Evolutionary conservation across 2,797 vertebrate genomes (phyloP).

Genomic region (Chanos chanos): DNA sequence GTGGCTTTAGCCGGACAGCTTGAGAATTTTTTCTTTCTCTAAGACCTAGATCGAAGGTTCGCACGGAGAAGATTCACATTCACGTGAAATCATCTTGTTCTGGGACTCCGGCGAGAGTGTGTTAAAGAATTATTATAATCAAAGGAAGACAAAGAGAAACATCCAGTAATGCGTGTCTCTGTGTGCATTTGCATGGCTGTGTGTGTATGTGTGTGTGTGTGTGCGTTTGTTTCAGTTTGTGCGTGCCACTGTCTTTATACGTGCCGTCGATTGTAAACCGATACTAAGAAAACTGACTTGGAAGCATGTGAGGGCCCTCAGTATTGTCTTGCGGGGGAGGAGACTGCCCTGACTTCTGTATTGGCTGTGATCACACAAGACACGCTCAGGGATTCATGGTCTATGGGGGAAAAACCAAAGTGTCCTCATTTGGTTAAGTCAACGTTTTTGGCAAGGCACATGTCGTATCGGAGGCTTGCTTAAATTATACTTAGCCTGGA

Average conservation of each 20-base stretch:
- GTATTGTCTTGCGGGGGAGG: too few species aligned
- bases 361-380: too few species aligned
- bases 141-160: too few species aligned
- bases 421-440: slow-evolving; percentile 59
- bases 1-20: slow-evolving; percentile 10
- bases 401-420: slow-evolving; percentile 47
- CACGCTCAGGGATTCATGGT: slow-evolving; percentile 41
- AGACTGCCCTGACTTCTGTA: too few species aligned
- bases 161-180: not conserved
- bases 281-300: not conserved
- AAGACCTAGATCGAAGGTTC: too few species aligned
- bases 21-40: too few species aligned
- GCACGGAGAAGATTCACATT: too few species aligned
- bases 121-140: slow-evolving; percentile 27
- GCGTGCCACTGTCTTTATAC: not conserved
- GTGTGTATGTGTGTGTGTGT: slow-evolving; percentile 13
- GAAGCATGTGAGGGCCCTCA: not conserved
- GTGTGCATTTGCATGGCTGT: slow-evolving; percentile 8
- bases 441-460: slow-evolving; percentile 42
- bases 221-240: slow-evolving; percentile 9
- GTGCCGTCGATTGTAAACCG: slow-evolving; percentile 23
- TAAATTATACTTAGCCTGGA: slow-evolving; percentile 21
- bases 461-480: slow-evolving; percentile 31
- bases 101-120: too few species aligned
- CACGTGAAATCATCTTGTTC: too few species aligned